Conservation (phyloP, 2,113 vertebrate genomes). For the Fulica atra region DNA sequence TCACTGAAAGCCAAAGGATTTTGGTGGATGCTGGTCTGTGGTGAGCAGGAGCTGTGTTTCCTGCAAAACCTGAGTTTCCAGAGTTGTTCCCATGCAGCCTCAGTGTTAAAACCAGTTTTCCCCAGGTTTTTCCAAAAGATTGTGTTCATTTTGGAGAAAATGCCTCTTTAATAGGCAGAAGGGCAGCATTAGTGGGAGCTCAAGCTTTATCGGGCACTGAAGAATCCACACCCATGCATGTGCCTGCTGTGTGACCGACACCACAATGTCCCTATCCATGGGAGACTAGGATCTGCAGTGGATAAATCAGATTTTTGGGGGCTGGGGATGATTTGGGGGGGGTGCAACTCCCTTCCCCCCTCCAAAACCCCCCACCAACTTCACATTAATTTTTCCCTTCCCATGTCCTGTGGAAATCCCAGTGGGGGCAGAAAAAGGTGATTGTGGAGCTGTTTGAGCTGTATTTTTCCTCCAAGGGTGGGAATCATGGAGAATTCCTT, state of each 20-base stretch:
- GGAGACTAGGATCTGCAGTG: background rate
- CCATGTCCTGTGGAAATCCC: background rate
- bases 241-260: rapidly evolving
- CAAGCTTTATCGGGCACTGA: background rate
- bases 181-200: background rate
- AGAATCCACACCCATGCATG: background rate
- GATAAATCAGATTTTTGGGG: background rate
- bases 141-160: background rate
- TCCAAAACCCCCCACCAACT: rapidly evolving
- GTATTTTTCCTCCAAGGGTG: background rate
- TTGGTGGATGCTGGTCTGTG: background rate
- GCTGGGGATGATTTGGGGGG: background rate
- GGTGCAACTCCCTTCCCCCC: background rate
- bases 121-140: background rate
- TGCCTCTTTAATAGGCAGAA: background rate
- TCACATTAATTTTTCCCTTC: background rate
- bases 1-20: background rate
- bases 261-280: background rate
- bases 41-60: background rate
- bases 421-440: background rate
- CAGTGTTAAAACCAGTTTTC: background rate
- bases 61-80: background rate
- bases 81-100: background rate
- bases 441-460: background rate
- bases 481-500: background rate